Evolutionary conservation across 2,888 invertebrate genomes (phyloP), one percentile per base, ranked within the genome.

Genomic region (Amiota communis): DNA sequence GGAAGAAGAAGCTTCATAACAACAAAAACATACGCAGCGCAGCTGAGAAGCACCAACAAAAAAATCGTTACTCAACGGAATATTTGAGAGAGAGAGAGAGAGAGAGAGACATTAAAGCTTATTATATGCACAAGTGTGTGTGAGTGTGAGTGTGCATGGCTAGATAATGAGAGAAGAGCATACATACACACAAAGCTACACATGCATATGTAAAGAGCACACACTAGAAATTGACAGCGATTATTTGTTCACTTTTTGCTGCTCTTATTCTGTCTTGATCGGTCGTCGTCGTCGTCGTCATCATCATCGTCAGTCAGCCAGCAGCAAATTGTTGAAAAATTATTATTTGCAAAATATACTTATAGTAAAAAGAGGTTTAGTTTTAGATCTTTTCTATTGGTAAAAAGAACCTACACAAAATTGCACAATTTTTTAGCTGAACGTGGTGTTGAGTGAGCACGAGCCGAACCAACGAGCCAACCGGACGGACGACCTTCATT

Each of bases 261-360:
- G 76, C 74, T 53, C 17, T 67, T 49, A 23, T 4, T 17, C 20
- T 61, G 6, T 10, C 75, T 75, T 20, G 17, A 46, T 77, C 74
- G 76, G 23, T 23, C 74, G 76, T 75, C 78, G 78, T 78, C 78
- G 75, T 77, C 76, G 20, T 75, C 72, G 73, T 23, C 59, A 59
- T 17, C 59, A 59, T 15, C 56, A 56, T 56, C n/a, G 56, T 15
- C n/a, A 17, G 10, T 15, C 15, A 56, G 17, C 56, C 59, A 20
- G 59, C 59, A 59, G 56, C n/a, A 56, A 56, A n/a, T 13, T 56
- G 10, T 57, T 12, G 15, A 57, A 57, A 57, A 57, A 17, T 17
- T 36, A 36, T 36, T 36, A 36, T 36, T 36, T 36, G 36, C 36
- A 36, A 36, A 36, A 36, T 36, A 23, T 23, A 23, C 4, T 6